Evolutionary conservation across 2,113 vertebrate species (phyloP).

Genomic region (Callithrix jacchus): DNA sequence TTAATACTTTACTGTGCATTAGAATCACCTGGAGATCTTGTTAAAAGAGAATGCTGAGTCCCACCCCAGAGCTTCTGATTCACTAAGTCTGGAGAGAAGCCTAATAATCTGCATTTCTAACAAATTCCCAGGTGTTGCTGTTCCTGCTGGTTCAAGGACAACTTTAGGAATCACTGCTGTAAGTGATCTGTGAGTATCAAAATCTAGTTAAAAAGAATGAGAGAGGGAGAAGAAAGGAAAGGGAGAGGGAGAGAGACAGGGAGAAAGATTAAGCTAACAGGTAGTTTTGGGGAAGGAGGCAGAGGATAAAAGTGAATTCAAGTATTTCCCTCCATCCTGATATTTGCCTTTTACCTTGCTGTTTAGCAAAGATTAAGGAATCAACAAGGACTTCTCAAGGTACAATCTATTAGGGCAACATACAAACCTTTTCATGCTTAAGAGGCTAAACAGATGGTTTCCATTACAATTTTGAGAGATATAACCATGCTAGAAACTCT

Average conservation of each 20-base stretch:
- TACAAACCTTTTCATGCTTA: constrained; percentile 18
- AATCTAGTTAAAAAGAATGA: background rate
- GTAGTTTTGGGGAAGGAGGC: background rate
- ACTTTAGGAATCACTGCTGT: background rate
- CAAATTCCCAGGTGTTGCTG: background rate
- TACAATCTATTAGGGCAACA: background rate
- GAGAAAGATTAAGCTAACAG: background rate
- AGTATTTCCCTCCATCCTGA: background rate
- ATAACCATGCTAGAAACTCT: background rate
- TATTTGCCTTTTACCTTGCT: constrained; percentile 1
- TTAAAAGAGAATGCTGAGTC: background rate
- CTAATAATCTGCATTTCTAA: constrained; percentile 3
- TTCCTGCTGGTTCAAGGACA: background rate
- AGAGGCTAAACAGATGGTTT: background rate
- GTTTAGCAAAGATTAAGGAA: constrained; percentile 14
- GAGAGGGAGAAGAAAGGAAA: background rate
- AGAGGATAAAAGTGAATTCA: background rate
- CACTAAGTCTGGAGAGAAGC: background rate
- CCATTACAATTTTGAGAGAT: constrained; percentile 39
- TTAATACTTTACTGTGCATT: background rate
- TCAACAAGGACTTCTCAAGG: constrained; percentile 47
- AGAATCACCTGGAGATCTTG: constrained; percentile 24
- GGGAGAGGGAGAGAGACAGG: background rate
- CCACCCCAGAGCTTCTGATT: background rate
- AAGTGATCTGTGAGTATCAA: background rate